Base-by-base conservation (phyloP, 2,113 vertebrate genomes). In the Bungarus multicinctus region DNA sequence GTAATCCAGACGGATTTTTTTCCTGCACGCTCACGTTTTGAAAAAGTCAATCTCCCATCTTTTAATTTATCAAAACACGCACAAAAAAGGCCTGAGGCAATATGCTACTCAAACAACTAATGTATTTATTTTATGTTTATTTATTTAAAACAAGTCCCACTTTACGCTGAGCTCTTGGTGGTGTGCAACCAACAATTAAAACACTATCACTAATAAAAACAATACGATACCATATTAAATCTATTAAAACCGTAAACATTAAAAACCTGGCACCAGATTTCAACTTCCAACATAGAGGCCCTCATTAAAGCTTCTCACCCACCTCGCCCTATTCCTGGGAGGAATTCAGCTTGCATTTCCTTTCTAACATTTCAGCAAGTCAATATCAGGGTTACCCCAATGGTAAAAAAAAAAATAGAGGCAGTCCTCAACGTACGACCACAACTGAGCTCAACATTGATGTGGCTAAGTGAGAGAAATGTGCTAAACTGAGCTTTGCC, bases 351-450 rank as follows among this genome's bases (percentile, higher is more conserved):
- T 39, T 39, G 6, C 34, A 39, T 39, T 39, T 20, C 69, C 34
- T 39, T 81, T 81, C n/a, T 39, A 74, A 74, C 1, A 0, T 74
- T 74, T 39, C 69, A 81, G 69, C 39, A 39, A 39, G 18, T 39
- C 69, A 39, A 81, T 18, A 8, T 39, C 16, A 18, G n/a, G 18
- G 6, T 81, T 39, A 39, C 69, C 16, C 69, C 34, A 39, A 22
- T 39, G n/a, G n/a, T 81, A 16, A 69, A 69, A 69, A 53, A 58
- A 30, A n/a, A 64, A 60, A 10, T 16, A n/a, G 30, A 69, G 12
- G 2, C 12, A n/a, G 30, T 69, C 60, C 4, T n/a, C 30, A 2
- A n/a, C 0, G 4, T n/a, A 69, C 4, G 1, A 5, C 27, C 10
- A 0, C 27, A 64, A 64, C 3, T 0, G 30, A n/a, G 30, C 8